Percentiles rank a stretch among this genome's conserved stretches.
Evolutionary conservation across 2,888 invertebrate species (phyloP).

Genomic region (Melanophora roralis): DNA sequence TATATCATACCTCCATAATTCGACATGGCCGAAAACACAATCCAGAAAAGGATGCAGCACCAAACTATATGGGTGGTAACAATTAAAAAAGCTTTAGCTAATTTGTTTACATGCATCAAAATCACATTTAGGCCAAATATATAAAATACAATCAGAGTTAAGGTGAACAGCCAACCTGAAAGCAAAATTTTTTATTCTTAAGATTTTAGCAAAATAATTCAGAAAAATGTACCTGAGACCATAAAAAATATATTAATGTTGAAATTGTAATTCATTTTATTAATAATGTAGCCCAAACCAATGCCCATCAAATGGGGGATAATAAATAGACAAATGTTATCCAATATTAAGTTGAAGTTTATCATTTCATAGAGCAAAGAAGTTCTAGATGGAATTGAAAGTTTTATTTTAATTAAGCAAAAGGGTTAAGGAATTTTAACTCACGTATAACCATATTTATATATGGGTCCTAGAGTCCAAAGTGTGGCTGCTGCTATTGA

Average conservation of each 20-base stretch:
- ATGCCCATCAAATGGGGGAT: slow-evolving; percentile 87
- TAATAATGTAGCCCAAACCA: slow-evolving; percentile 84
- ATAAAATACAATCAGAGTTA: slow-evolving; percentile 64
- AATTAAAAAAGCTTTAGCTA: slow-evolving; percentile 61
- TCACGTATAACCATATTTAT: slow-evolving; percentile 55
- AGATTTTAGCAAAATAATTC: neutral
- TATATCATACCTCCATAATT: slow-evolving; percentile 75
- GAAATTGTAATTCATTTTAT: slow-evolving; percentile 80
- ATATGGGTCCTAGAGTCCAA: slow-evolving; percentile 49
- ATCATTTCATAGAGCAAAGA: slow-evolving; percentile 78
- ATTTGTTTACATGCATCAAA: slow-evolving; percentile 52
- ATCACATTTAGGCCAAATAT: slow-evolving; percentile 66
- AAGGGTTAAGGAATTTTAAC: neutral
- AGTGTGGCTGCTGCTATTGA: slow-evolving; percentile 79
- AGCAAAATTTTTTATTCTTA: no score
- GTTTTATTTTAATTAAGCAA: neutral
- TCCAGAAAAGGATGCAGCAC: slow-evolving; percentile 77
- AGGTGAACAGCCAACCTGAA: slow-evolving; percentile 68
- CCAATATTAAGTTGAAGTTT: slow-evolving; percentile 82
- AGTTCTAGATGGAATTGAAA: slow-evolving; percentile 29
- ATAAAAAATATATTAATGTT: slow-evolving; percentile 65
- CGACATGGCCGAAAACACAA: slow-evolving; percentile 77
- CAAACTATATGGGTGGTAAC: slow-evolving; percentile 77
- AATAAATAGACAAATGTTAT: slow-evolving; percentile 85
- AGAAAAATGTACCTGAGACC: slow-evolving; percentile 65